Conservation (phyloP, 1,140 invertebrate genomes). For the Andrena cerasifolii region DNA sequence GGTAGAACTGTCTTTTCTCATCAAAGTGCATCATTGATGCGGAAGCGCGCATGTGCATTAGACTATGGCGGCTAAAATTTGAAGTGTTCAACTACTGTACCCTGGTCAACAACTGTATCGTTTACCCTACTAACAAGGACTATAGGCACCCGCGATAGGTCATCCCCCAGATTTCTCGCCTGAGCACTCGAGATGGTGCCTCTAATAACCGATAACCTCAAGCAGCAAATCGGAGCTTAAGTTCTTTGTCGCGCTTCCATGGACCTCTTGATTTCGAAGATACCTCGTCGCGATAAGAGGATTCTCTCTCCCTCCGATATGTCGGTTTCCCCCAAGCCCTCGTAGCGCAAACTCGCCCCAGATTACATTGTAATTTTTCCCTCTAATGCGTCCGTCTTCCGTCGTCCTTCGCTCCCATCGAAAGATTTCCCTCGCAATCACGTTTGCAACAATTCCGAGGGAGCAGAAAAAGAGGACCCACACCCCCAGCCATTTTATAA, state of each 20-base stretch:
- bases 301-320: slow-evolving; percentile 62
- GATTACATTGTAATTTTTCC: slow-evolving; percentile 44
- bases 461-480: too few species aligned
- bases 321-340: slow-evolving; percentile 41
- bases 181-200: background rate
- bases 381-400: background rate
- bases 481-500: background rate
- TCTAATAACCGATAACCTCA: slow-evolving; percentile 32
- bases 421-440: too few species aligned
- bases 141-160: too few species aligned
- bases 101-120: too few species aligned
- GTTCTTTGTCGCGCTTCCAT: slow-evolving; percentile 56
- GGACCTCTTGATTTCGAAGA: slow-evolving; percentile 62
- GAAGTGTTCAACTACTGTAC: too few species aligned
- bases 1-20: too few species aligned
- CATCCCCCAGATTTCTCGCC: slow-evolving; percentile 1
- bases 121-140: too few species aligned
- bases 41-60: too few species aligned
- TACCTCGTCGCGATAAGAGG: slow-evolving; percentile 64
- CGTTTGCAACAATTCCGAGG: too few species aligned
- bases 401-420: too few species aligned
- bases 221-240: slow-evolving; percentile 56
- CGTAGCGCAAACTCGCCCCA: background rate
- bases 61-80: too few species aligned
- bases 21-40: too few species aligned